A percentile compares a stretch with the other conserved stretches of the same genome.
Conservation (phyloP, 1,140 invertebrate genomes). For the Drosophila repletoides region DNA sequence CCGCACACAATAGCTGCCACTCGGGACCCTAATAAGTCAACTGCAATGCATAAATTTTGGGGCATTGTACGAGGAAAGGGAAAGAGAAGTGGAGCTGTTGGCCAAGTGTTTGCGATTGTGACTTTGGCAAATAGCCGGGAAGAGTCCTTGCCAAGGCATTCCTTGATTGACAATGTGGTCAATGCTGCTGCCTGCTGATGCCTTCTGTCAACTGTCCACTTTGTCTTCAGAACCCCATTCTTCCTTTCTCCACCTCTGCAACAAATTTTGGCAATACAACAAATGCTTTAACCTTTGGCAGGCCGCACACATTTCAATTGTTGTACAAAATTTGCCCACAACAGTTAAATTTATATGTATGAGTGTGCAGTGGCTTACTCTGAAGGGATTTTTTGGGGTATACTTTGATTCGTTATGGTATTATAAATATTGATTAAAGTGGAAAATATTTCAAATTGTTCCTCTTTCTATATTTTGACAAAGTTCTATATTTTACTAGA, state of each 20-base stretch:
- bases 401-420: no score
- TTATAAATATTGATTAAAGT: no score
- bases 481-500: no score
- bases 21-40: slow-evolving; percentile 71
- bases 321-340: slow-evolving; percentile 28
- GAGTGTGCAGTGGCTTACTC: no score
- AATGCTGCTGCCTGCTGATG: slow-evolving; percentile 4
- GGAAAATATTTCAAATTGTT: no score
- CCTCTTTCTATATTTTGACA: no score
- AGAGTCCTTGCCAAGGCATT: slow-evolving; percentile 43
- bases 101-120: slow-evolving; percentile 63
- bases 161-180: slow-evolving; percentile 68
- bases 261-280: slow-evolving; percentile 64
- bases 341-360: background rate
- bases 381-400: no score
- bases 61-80: slow-evolving; percentile 17
- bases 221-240: background rate
- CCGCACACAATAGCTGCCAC: slow-evolving; percentile 10
- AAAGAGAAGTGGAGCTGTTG: background rate
- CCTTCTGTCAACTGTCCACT: slow-evolving; percentile 21
- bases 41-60: slow-evolving; percentile 71
- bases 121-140: slow-evolving; percentile 59
- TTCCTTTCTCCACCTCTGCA: slow-evolving; percentile 12
- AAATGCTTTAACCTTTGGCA: slow-evolving; percentile 65
- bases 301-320: slow-evolving; percentile 66